Base-by-base conservation (phyloP, 2,797 vertebrate genomes). In the Acestrorhynchus altus region DNA sequence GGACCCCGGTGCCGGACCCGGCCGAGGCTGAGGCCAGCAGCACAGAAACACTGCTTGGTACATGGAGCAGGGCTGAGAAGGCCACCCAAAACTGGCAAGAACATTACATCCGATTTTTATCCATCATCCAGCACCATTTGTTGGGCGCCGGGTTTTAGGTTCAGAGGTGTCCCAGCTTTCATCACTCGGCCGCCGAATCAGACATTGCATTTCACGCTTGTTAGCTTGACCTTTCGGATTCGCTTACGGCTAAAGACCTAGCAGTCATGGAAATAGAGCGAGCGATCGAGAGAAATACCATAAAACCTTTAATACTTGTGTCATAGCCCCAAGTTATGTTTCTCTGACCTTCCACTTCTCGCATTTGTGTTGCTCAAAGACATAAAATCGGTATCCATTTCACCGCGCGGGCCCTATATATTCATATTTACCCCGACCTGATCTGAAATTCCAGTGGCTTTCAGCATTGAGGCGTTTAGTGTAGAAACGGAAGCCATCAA, bases 161-260 rank as follows among this genome's bases (percentile, higher is more conserved):
- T 83, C 80, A 85, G 72, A 80, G 81, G 83, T 82, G 77, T 71
- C 63, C 76, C 47, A 40, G 56, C 76, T 80, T 75, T 81, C 67
- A 84, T 78, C 78, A 74, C 70, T 60, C 61, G 13, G 56, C 72
- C 74, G 64, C 65, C 52, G 65, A 74, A 63, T 74, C 73, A 76
- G 82, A 83, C 74, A 78, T 81, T 78, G 67, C 74, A 86, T 87
- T 90, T 88, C 84, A 87, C 74, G 77, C 82, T 83, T 83, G 79
- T 85, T 82, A 85, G 85, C 81, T 83, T 90, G 83, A 89, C 87
- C 83, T 91, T 89, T 86, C 72, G 28, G 65, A 84, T 82, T 71
- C 67, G 85, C 83, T 88, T 40, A 79, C n/a, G 56, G 84, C 86
- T 86, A 83, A 81, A 87, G 76, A 59, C 75, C 79, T 79, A 64